Evolutionary conservation across 2,113 vertebrate species (phyloP), one percentile per base, ranked within the genome.

Genomic region (Anser brachyrhynchus): DNA sequence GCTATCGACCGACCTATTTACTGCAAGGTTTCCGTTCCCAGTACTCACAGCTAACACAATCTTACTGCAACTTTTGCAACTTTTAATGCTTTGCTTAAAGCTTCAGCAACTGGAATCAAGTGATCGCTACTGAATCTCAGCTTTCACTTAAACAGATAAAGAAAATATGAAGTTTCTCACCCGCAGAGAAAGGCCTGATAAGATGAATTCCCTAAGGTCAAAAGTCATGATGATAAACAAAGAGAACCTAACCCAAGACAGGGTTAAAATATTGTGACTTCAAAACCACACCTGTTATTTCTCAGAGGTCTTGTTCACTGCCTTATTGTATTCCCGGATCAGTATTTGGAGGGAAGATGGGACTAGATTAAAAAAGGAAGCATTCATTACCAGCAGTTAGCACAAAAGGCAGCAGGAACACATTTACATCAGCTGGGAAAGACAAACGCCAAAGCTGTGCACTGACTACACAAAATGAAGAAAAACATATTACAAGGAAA

Each of bases 1-100:
- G 70, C 89, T 46, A 37, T 22, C 17, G 20, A 21, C 81, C 2
- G 25, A 89, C 88, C 83, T 39, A 57, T 13, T 94, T 84, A 84
- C 73, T 78, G 70, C 77, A 76, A 71, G 89, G 84, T 33, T 96
- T 95, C 90, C 62, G 51, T 91, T 93, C 92, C 89, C 96, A 94
- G 90, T 51, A 2, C 70, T 76, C 73, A 21, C 52, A 87, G 74
- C 66, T 90, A 92, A 2, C 51, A 51, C 37, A 17, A 31, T 7
- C 89, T 74, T 2, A 23, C 87, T 70, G 37, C 62, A 55, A 16
- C 49, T 82, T 89, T 81, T 29, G 9, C 80, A 55, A 8, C 49
- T 67, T 31, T 29, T 76, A 37, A 33, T 70, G 74, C 59, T 94
- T 70, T 94, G 19, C 66, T 84, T 82, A 66, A 82, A 87, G 76